Conservation (phyloP, 2,888 invertebrate species). For the Helicoverpa assulta region DNA sequence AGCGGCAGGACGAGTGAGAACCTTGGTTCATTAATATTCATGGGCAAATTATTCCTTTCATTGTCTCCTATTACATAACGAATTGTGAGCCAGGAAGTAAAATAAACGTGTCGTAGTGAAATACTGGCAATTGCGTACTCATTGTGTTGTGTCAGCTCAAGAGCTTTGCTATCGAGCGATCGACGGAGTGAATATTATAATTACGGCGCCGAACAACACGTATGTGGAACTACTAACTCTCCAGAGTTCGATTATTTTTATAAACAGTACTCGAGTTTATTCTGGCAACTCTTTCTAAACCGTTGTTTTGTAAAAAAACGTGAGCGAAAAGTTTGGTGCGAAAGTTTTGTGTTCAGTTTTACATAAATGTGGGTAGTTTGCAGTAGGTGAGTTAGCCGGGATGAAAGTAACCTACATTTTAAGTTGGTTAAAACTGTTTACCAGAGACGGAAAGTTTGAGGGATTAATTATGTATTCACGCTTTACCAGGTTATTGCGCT, state of each 20-base stretch:
- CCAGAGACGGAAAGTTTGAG: constrained; percentile 44
- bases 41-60: constrained; percentile 84
- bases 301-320: constrained; percentile 26
- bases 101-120: constrained; percentile 74
- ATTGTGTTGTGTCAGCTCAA: constrained; percentile 65
- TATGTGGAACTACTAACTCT: constrained; percentile 7
- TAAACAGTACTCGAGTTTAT: constrained; percentile 59
- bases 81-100: constrained; percentile 78
- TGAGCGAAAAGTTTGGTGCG: constrained; percentile 14
- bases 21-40: constrained; percentile 86
- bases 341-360: constrained; percentile 39
- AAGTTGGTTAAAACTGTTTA: constrained; percentile 53
- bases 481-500: constrained; percentile 38
- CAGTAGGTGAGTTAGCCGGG: constrained; percentile 33
- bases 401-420: constrained; percentile 44
- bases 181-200: constrained; percentile 31
- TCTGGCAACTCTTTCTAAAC: constrained; percentile 29
- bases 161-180: constrained; percentile 25
- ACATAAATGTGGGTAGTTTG: constrained; percentile 44
- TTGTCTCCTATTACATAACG: constrained; percentile 81
- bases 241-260: constrained; percentile 53
- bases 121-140: constrained; percentile 67
- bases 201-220: constrained; percentile 18
- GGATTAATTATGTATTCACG: constrained; percentile 57
- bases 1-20: constrained; percentile 80